phyloP scores from a whole-genome alignment of 1,140 invertebrate genomes.

The Zeugodacus cucurbitae region DNA sequence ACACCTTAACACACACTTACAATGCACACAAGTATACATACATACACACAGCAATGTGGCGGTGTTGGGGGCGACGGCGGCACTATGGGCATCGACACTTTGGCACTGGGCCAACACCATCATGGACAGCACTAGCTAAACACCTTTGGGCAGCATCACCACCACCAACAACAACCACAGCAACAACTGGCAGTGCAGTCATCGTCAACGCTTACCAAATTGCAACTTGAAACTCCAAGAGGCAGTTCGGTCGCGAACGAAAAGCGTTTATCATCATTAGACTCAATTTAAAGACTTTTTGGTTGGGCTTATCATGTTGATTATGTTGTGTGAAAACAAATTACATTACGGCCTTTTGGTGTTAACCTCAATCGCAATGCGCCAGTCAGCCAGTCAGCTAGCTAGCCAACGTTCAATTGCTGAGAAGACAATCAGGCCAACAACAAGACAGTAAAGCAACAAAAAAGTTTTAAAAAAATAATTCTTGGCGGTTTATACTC shows the following conservation, averaged over 20 bases:
- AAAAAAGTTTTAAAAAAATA: not conserved
- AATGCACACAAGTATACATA: too few relatives aligned
- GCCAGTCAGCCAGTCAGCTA: not conserved
- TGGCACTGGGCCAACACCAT: constrained; percentile 52
- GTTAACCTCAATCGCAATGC: constrained; percentile 45
- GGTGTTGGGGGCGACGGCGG: constrained; percentile 45
- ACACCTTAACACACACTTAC: constrained; percentile 31
- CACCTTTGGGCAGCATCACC: constrained; percentile 43
- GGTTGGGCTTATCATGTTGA: constrained; percentile 65
- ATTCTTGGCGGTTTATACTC: not conserved
- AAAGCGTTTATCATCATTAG: constrained; percentile 66
- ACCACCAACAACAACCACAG: constrained; percentile 37
- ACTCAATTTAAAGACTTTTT: constrained; percentile 66
- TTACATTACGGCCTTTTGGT: constrained; percentile 59
- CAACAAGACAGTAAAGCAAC: not conserved
- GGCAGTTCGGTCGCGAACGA: not conserved
- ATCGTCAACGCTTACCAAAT: not conserved
- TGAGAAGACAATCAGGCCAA: constrained; percentile 7
- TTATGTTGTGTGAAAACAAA: constrained; percentile 67
- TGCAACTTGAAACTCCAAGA: not conserved
- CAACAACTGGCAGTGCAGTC: constrained; percentile 44
- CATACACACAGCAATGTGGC: not conserved
- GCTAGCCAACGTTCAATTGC: not conserved
- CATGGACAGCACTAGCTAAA: constrained; percentile 57
- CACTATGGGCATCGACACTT: constrained; percentile 35